A percentile compares a stretch with the other conserved stretches of the same genome.
Conservation (phyloP, 2,888 invertebrate species). For the Lepeophtheirus nordmannii region DNA sequence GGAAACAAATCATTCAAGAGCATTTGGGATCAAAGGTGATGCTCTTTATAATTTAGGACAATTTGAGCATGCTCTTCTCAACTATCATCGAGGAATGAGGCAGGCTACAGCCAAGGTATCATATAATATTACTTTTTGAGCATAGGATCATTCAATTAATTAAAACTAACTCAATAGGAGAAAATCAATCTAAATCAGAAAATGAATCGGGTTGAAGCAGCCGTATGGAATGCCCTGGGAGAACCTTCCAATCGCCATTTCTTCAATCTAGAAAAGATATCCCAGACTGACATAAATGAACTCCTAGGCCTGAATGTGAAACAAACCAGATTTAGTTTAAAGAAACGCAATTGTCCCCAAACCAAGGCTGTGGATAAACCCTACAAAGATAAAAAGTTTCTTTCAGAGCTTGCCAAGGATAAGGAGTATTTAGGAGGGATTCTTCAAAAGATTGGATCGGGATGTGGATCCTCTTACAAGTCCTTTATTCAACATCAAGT, state of each 20-base stretch:
- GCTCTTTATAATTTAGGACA: conserved; percentile 1
- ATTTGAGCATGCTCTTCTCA: conserved; percentile 8
- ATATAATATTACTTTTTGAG: too few species aligned
- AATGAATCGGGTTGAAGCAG: background rate
- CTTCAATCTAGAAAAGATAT: background rate
- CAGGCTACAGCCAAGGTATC: background rate
- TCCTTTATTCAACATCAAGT: conserved; percentile 2
- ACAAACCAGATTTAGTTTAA: background rate
- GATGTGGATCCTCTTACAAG: background rate
- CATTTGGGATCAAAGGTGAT: conserved; percentile 7
- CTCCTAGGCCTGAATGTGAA: background rate
- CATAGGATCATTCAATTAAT: too few species aligned
- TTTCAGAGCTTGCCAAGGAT: conserved; percentile 8
- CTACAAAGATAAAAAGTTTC: background rate
- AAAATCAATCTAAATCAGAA: background rate
- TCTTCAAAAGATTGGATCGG: background rate
- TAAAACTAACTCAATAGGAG: background rate
- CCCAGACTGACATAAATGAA: background rate
- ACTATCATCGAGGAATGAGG: conserved; percentile 14
- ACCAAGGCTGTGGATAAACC: background rate
- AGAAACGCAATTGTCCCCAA: background rate
- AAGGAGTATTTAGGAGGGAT: conserved; percentile 6
- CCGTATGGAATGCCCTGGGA: conserved; percentile 1
- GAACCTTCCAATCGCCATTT: conserved; percentile 3
- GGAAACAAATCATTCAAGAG: background rate